These are phyloP conservation scores for Hylomyscus alleni DNA, from an alignment of 2,797 vertebrate genomes.

Conservation along the genomic window DNA sequence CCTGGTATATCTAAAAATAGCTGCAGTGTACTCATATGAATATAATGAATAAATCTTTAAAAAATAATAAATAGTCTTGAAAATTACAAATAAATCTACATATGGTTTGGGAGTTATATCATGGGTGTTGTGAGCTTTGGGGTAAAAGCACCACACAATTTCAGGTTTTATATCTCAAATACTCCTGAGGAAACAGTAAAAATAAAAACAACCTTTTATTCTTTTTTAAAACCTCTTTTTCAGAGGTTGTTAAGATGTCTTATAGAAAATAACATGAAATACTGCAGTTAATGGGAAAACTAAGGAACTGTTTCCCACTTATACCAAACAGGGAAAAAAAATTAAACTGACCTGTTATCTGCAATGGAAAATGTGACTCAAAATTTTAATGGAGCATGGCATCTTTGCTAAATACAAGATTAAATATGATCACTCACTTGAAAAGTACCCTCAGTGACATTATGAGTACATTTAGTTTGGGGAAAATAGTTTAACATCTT, in stretches of 20 bases:
- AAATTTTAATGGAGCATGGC: not conserved
- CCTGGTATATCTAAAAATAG: too few relatives aligned
- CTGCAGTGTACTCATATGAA: too few relatives aligned
- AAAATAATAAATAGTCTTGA: too few relatives aligned
- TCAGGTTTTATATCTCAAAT: not conserved
- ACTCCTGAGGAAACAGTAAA: slow-evolving; percentile 15
- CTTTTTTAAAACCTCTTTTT: slow-evolving; percentile 14
- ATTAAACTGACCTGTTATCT: not conserved
- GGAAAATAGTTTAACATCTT: slow-evolving; percentile 71
- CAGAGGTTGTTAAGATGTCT: not conserved
- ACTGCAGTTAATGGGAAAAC: not conserved
- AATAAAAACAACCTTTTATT: not conserved
- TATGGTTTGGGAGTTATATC: too few relatives aligned
- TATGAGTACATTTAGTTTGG: not conserved
- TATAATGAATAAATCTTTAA: too few relatives aligned
- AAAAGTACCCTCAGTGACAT: slow-evolving; percentile 33
- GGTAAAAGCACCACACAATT: not conserved
- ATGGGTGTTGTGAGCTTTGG: too few relatives aligned
- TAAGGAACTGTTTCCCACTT: not conserved
- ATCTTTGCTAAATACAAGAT: not conserved
- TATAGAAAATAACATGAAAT: slow-evolving; percentile 23
- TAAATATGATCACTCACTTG: not conserved
- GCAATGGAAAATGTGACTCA: not conserved
- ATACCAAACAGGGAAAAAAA: not conserved
- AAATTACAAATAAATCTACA: too few relatives aligned